phyloP scores from a whole-genome alignment of 92 coral and sea anemone species.

The Plumapathes pennacea region DNA sequence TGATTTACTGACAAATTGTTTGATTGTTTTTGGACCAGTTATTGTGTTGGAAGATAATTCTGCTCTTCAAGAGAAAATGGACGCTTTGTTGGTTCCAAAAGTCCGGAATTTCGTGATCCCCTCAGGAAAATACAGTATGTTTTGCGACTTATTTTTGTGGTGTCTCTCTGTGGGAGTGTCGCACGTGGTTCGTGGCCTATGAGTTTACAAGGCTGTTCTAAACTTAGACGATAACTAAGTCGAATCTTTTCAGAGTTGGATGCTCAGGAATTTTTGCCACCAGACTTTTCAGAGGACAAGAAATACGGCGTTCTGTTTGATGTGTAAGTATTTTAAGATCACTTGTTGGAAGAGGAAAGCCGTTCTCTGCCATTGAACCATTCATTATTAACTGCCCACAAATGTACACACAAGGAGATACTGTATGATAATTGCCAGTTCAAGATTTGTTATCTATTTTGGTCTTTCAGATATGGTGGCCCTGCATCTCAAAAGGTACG shows the following conservation, averaged over 20 bases:
- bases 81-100: conserved; percentile 37
- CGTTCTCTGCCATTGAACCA: too few species aligned
- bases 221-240: background rate
- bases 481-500: conserved; percentile 67
- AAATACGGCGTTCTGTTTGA: conserved; percentile 88
- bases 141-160: background rate
- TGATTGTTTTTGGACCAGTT: too few species aligned
- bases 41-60: conserved; percentile 22
- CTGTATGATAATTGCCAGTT: too few species aligned
- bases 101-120: conserved; percentile 45
- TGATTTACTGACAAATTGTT: too few species aligned
- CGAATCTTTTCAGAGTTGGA: conserved; percentile 41
- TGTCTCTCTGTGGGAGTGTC: background rate
- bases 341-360: too few species aligned
- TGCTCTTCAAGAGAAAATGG: conserved; percentile 18
- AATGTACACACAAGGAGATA: too few species aligned
- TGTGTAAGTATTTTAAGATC: conserved; percentile 57
- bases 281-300: conserved; percentile 84
- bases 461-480: conserved; percentile 49
- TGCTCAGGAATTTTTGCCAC: conserved; percentile 80
- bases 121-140: conserved; percentile 67
- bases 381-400: too few species aligned
- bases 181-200: background rate
- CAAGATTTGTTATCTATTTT: background rate
- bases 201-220: background rate